Evolutionary conservation across 2,797 vertebrate species (phyloP).

Genomic region (Neomorphus geoffroyi): DNA sequence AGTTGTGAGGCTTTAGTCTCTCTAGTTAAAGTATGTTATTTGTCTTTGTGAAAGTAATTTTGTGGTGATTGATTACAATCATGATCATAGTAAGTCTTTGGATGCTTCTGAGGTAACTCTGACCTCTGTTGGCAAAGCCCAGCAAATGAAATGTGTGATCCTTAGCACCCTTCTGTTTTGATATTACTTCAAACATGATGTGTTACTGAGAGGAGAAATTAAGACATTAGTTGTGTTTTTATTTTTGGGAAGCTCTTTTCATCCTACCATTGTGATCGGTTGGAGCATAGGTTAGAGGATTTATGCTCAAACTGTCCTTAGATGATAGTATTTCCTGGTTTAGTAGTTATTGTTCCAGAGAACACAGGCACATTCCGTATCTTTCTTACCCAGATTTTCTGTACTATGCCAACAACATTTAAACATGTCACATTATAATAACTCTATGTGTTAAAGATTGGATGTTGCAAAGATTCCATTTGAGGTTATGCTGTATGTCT

Average conservation of each 20-base stretch:
- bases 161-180: neutral
- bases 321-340: neutral
- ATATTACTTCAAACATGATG: neutral
- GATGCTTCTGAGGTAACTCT: constrained; percentile 44
- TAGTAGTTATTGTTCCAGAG: neutral
- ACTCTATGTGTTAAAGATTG: neutral
- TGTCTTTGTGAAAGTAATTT: neutral
- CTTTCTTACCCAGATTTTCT: neutral
- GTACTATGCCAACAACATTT: neutral
- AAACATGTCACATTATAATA: neutral
- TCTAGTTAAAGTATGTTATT: neutral
- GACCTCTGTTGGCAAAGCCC: constrained; percentile 60
- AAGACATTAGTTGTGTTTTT: neutral
- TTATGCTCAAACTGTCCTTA: neutral
- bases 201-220: neutral
- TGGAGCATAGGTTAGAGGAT: neutral
- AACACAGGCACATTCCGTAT: neutral
- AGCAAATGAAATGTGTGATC: constrained; percentile 6
- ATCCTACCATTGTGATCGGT: neutral
- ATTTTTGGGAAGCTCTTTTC: neutral
- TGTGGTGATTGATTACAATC: neutral
- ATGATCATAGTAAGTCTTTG: neutral
- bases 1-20: neutral
- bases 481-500: neutral
- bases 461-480: neutral